These are phyloP conservation scores for Operophtera brumata DNA, from an alignment of 2,888 invertebrate species.

Conservation along the genomic window DNA sequence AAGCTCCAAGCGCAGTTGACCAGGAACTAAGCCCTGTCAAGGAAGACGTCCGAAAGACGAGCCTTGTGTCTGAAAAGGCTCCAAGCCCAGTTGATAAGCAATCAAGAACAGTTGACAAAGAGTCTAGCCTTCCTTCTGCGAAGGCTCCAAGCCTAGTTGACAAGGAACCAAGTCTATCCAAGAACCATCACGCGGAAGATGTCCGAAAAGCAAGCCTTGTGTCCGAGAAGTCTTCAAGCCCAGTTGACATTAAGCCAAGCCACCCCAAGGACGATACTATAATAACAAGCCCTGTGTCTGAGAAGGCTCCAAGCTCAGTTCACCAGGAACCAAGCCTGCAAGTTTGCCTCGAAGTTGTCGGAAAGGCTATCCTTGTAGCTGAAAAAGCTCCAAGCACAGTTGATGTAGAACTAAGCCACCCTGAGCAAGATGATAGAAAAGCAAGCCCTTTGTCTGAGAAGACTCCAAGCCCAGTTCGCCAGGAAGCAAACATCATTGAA, in stretches of 20 bases:
- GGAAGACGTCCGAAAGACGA: conserved; percentile 7
- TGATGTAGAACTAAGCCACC: conserved; percentile 3
- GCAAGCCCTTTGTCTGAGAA: conserved; percentile 12
- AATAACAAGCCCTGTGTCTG: background rate
- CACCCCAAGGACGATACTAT: background rate
- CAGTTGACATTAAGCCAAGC: background rate
- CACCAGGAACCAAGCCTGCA: conserved; percentile 9
- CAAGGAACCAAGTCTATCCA: background rate
- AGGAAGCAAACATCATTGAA: conserved; percentile 16
- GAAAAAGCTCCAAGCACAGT: conserved; percentile 1
- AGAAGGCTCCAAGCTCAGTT: background rate
- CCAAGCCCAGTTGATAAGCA: background rate
- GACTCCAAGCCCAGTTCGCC: background rate
- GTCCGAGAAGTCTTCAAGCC: background rate
- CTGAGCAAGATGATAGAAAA: conserved; percentile 6
- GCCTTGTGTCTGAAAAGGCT: conserved; percentile 2
- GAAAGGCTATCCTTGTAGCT: background rate
- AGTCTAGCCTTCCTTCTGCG: conserved; percentile 9
- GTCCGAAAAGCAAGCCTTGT: conserved; percentile 12
- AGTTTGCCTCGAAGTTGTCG: background rate
- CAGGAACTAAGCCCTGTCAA: background rate
- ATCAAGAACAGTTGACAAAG: conserved; percentile 11
- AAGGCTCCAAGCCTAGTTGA: conserved; percentile 4
- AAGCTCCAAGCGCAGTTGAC: conserved; percentile 17
- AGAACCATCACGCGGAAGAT: too few species aligned